Percentiles rank a stretch among this genome's conserved stretches.
Evolutionary conservation across 2,797 vertebrate species (phyloP).

Genomic region (Basileuterus tristriatus): DNA sequence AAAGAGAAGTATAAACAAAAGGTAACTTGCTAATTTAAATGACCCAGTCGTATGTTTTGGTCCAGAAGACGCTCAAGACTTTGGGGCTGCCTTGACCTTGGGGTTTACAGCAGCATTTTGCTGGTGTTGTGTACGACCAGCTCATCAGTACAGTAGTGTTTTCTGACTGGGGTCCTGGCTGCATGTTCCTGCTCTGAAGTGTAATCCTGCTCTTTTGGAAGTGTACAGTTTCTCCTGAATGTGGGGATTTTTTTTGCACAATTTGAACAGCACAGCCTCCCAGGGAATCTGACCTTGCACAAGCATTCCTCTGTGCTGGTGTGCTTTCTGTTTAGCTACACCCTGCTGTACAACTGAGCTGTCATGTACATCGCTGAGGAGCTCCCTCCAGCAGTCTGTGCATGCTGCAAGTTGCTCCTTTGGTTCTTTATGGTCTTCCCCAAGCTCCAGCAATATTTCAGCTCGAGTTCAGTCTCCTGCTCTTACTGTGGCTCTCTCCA

Average conservation of each 20-base stretch:
- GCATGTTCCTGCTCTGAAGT: background rate
- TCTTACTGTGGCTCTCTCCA: background rate
- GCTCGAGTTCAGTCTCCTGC: background rate
- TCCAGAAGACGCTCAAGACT: background rate
- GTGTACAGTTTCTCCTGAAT: background rate
- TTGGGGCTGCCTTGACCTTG: background rate
- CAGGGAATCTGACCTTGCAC: background rate
- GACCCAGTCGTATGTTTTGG: background rate
- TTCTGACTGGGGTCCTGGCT: background rate
- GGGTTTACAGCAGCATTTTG: background rate
- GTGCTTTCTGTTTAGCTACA: background rate
- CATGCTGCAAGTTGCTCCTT: background rate
- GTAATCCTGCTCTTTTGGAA: background rate
- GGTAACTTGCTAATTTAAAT: conserved; percentile 12
- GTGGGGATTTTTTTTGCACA: background rate
- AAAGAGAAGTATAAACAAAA: background rate
- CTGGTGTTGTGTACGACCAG: background rate
- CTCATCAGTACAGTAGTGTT: background rate
- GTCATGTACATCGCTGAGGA: accelerated
- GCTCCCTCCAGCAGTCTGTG: background rate
- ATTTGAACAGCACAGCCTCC: background rate
- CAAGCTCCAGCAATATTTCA: background rate
- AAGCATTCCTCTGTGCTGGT: background rate
- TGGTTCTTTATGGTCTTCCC: background rate
- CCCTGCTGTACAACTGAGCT: background rate